Evolutionary conservation across 23 tunicate species (phyloP), one percentile per base, ranked within the genome.

Genomic region (Clavelina lepadiformis): DNA sequence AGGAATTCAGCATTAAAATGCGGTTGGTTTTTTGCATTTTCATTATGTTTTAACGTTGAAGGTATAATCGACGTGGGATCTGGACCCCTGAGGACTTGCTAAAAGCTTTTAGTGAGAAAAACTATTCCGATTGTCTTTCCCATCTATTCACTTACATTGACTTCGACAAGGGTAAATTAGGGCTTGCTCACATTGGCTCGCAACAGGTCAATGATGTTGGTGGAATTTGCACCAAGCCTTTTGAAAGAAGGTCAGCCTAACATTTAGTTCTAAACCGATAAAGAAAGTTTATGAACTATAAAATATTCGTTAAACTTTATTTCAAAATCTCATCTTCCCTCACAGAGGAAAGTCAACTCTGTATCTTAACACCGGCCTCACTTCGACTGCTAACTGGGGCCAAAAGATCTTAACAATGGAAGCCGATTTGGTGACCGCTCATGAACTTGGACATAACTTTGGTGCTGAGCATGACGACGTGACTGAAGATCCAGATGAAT

Each of bases 351-450:
- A n/a, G n/a, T n/a, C n/a, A n/a, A 55, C 80, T 8, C 53, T 65
- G 30, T 85, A 94, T 59, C 45, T 80, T 38, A 94, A 94, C 69
- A 94, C 96, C 31, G 99, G 96, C n/a, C 79, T 94, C 18, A 94
- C 99, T 2, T 70, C 99, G 18, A 77, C 92, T 4, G 62, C 64
- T 1, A 94, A 94, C 67, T 94, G 99, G 99, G 91, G 81, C 25
- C 67, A 53, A 35, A 74, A 57, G 33, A 94, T 94, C 13, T 51
- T 94, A 58, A 86, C 99, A 21, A 70, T 65, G 3, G 99, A 94
- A 46, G 99, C 99, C 22, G 85, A 94, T 53, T 66, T 94, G 65
- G 99, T 94, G 60, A 94, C 99, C 26, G 81, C 99, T 35, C 99
- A 94, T 62, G 99, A 94, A 44, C 67, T 94, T 19, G 99, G 95